These are phyloP conservation scores for Caerostris extrusa DNA, from an alignment of 1,140 invertebrate species.

Conservation along the genomic window DNA sequence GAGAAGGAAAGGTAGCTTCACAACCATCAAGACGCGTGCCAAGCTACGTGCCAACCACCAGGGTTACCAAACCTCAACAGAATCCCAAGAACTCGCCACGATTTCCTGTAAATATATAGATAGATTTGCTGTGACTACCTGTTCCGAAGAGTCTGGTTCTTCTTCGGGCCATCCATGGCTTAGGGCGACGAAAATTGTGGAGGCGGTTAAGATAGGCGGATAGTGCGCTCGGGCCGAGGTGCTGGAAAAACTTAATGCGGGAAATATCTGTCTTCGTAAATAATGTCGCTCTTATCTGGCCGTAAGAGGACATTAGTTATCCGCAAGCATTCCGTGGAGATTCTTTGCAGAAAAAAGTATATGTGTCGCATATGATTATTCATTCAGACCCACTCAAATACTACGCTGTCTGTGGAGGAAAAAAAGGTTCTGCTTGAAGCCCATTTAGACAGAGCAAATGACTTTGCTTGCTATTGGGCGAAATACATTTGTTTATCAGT, in stretches of 20 bases:
- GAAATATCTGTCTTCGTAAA: constrained; percentile 48
- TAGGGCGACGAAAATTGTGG: constrained; percentile 44
- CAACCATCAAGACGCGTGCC: not conserved
- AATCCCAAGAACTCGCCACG: not conserved
- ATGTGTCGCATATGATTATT: constrained; percentile 32
- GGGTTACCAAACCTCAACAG: constrained; percentile 39
- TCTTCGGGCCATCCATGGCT: not conserved
- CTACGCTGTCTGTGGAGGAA: not conserved
- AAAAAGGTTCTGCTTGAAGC: not conserved
- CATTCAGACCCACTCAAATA: constrained; percentile 19
- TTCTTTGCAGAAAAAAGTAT: not conserved
- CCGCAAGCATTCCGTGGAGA: not conserved
- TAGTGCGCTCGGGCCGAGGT: constrained; percentile 8
- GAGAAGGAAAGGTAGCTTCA: not conserved
- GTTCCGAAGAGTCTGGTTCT: constrained; percentile 20
- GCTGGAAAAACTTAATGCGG: not conserved
- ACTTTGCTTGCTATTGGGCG: not conserved
- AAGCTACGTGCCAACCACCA: constrained; percentile 12
- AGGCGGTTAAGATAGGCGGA: constrained; percentile 28
- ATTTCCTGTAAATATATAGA: constrained; percentile 14
- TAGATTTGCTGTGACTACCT: not conserved
- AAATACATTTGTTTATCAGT: not conserved
- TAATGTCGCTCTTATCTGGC: constrained; percentile 43
- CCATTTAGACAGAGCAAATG: not conserved
- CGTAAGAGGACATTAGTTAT: constrained; percentile 30